phyloP scores from a whole-genome alignment of 2,797 vertebrate genomes.

The Syncerus caffer region DNA sequence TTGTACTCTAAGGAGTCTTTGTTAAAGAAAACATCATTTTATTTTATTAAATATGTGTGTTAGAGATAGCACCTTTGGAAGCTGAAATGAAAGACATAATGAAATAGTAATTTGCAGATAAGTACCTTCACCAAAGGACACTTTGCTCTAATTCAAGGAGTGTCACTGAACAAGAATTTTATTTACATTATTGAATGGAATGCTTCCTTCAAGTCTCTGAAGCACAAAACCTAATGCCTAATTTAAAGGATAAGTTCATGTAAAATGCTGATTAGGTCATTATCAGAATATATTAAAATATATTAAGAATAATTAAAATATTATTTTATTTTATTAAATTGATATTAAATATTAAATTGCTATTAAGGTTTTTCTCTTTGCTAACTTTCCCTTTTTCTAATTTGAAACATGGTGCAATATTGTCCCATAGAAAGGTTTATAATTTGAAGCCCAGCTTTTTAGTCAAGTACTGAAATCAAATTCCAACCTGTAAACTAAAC shows the following conservation, averaged over 20 bases:
- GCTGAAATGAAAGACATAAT: neutral
- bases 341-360: too few species aligned
- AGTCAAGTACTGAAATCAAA: neutral
- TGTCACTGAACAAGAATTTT: neutral
- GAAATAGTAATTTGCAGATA: neutral
- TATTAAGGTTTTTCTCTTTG: conserved; percentile 47
- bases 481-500: neutral
- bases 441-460: neutral
- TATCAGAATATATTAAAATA: conserved; percentile 65
- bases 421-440: conserved; percentile 11
- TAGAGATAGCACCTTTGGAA: neutral
- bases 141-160: neutral
- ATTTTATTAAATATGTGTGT: neutral
- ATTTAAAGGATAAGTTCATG: conserved; percentile 59
- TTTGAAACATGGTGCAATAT: conserved; percentile 17
- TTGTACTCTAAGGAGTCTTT: neutral
- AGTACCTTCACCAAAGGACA: neutral
- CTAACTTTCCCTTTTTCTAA: conserved; percentile 41
- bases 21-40: neutral
- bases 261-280: conserved; percentile 70
- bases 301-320: too few species aligned
- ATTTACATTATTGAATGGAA: conserved; percentile 56
- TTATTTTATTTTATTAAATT: too few species aligned
- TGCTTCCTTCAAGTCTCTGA: conserved; percentile 39
- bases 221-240: conserved; percentile 20